Conservation (phyloP, 2,888 invertebrate genomes). For the Campaea margaritaria region DNA sequence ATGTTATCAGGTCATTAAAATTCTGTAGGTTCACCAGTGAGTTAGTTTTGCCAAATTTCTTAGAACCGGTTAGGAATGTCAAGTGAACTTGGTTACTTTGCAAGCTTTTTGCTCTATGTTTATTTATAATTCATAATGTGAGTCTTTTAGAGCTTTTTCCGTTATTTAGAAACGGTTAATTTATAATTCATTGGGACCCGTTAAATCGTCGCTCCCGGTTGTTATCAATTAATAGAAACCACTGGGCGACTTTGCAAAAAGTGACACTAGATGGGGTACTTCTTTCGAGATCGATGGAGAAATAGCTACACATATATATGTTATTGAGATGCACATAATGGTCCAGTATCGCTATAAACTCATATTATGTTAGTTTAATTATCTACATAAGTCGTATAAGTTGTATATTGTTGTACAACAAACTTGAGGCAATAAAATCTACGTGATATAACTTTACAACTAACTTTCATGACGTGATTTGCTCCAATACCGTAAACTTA, state of each 20-base stretch:
- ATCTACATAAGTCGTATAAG: neutral
- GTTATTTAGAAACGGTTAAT: too few species aligned
- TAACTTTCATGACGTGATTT: neutral
- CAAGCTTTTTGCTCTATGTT: neutral
- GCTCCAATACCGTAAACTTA: too few species aligned
- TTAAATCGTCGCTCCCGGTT: too few species aligned
- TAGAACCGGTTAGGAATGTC: slow-evolving; percentile 18
- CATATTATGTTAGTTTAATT: slow-evolving; percentile 8
- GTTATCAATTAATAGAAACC: neutral
- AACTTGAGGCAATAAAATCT: neutral
- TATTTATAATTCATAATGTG: neutral
- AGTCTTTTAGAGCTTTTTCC: neutral
- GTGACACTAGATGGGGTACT: too few species aligned
- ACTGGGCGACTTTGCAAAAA: neutral
- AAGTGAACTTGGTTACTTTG: slow-evolving; percentile 2
- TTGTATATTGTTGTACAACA: neutral
- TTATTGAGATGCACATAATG: too few species aligned
- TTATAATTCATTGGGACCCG: too few species aligned
- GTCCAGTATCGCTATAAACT: too few species aligned
- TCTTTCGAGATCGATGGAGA: too few species aligned
- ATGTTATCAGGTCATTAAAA: slow-evolving; percentile 7
- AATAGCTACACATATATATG: too few species aligned
- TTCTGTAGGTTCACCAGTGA: slow-evolving; percentile 9
- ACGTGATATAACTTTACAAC: slow-evolving; percentile 7
- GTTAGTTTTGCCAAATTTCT: slow-evolving; percentile 13